Evolutionary conservation across 1,140 invertebrate genomes (phyloP), one percentile per base, ranked within the genome.

Genomic region (Macrobrachium nipponense): DNA sequence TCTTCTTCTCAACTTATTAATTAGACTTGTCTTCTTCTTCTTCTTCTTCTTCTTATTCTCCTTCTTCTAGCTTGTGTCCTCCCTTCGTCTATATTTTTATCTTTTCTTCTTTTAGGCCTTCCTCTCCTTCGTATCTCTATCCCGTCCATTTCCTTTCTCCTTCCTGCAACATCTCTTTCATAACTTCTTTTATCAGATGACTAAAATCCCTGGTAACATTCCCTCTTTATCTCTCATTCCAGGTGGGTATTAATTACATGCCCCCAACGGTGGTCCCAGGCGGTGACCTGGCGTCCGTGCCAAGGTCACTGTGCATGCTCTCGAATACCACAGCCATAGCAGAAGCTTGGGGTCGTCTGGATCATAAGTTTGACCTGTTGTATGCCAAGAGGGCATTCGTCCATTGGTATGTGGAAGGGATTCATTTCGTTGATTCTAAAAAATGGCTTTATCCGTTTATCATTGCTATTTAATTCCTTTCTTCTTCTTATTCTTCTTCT

Each of bases 221-320:
- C 7, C 10, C 17, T 73, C 27, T 64, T 58, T 12, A 15, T 70
- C 5, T 61, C 43, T 78, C 43, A 89, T 83, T 36, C n/a, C 80
- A 89, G 92, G 94, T 95, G 18, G 95, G 95, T 88, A 95, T 95
- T 91, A 95, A 95, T 92, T 95, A 95, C 91, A 94, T 95, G 91
- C 94, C 94, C 64, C 91, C 91, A 44, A 91, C 90, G 43, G 90
- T 90, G 20, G 90, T 95, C 93, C 90, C 92, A 62, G 92, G 92
- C 20, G 92, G 92, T 43, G 92, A 93, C 89, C 86, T 93, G 80
- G 92, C 92, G 75, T 90, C 90, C 78, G 92, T 92, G 43, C 80
- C 85, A 6, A 73, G 88, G 20, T 86, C 86, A 4, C 61, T 89
- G 14, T 89, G 88, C 59, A 88, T 89, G 88, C 82, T 84, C 62